These are phyloP conservation scores for Carpatolechia fugitivella DNA, from an alignment of 2,888 invertebrate species.

Conservation along the genomic window DNA sequence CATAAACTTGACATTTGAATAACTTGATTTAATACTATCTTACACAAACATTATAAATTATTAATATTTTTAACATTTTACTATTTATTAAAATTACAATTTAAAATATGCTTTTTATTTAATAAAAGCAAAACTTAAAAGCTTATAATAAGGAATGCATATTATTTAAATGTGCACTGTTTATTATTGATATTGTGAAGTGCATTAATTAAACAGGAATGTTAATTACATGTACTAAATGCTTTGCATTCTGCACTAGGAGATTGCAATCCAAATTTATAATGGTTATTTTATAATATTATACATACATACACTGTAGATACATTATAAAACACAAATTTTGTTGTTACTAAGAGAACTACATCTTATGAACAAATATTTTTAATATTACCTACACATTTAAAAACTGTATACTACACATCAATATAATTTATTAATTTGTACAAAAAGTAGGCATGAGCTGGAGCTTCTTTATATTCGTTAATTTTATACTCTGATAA, in stretches of 20 bases:
- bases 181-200: too few relatives aligned
- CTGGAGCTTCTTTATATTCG: conserved; percentile 3
- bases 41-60: not conserved
- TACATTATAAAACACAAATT: too few relatives aligned
- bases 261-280: not conserved
- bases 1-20: conserved; percentile 43
- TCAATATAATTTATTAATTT: not conserved
- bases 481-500: not conserved
- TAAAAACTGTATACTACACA: too few relatives aligned
- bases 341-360: too few relatives aligned
- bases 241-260: not conserved
- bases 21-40: conserved; percentile 27
- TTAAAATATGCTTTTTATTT: not conserved
- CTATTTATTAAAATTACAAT: not conserved
- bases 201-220: not conserved
- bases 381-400: too few relatives aligned
- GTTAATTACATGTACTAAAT: not conserved
- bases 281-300: not conserved
- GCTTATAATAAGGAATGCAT: not conserved
- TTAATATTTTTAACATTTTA: not conserved
- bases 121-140: too few relatives aligned
- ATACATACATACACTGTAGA: too few relatives aligned
- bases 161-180: not conserved
- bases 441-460: conserved; percentile 2
- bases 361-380: too few relatives aligned